Base-by-base conservation (phyloP, 2,888 invertebrate species). In the Danaus chrysippus region DNA sequence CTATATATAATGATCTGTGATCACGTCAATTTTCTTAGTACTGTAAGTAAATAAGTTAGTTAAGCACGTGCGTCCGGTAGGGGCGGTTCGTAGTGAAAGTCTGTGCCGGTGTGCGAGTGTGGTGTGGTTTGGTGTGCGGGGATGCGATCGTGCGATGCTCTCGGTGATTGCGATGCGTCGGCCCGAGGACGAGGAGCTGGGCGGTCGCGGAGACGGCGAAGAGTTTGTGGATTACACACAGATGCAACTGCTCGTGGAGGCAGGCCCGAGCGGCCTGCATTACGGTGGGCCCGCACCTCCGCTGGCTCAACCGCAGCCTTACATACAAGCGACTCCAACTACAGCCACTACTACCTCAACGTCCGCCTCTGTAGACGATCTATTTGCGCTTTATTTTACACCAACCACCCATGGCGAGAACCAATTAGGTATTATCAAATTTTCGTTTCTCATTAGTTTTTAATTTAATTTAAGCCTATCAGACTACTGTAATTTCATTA, bases 171-270 rank as follows among this genome's bases (percentile, higher is more conserved):
- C 94, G 91, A 95, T 94, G 94, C 93, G 94, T 90, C 94, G 94
- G 87, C 93, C 94, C 93, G 93, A 93, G 92, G 94, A 93, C 90
- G 92, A 92, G 89, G 90, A 90, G 83, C 81, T 89, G 79, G 89
- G 86, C 79, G 84, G 86, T 70, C 87, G 87, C 80, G 87, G 81
- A 84, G 87, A 86, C 76, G 84, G 84, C 83, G 94, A 94, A 87
- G 96, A 96, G 88, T 96, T 95, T 87, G 95, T 96, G 82, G 96
- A 96, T 87, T 96, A 96, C 76, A 93, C 96, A 63, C 96, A 96
- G 82, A 96, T 96, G 82, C 95, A 95, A 77, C 93, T 95, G 82
- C 86, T 95, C 74, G 91, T 95, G 73, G 91, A 95, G 82, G 87
- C 89, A 78, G 89, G 88, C 82, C 92, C 79, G 81, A 92, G 81